Percentiles rank a stretch among this genome's conserved stretches.
Conservation (phyloP, 2,888 invertebrate genomes). For the Rotaria socialis region DNA sequence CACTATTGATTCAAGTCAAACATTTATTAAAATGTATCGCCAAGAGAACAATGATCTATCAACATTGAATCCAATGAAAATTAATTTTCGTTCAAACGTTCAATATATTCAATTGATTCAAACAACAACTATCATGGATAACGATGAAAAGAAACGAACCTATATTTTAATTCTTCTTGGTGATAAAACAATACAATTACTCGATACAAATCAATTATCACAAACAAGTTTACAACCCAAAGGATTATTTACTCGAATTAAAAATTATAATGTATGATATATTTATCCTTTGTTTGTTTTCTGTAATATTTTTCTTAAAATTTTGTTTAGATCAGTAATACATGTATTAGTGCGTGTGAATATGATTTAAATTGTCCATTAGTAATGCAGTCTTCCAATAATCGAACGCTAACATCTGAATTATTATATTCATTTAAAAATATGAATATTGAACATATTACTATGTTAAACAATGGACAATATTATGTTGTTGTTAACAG, state of each 20-base stretch:
- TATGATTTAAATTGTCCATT: not conserved
- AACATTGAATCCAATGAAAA: not conserved
- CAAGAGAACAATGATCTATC: not conserved
- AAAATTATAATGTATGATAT: not conserved
- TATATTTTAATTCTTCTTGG: not conserved
- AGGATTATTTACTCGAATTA: not conserved
- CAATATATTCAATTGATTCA: not conserved
- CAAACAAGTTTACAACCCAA: not conserved
- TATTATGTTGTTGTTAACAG: not conserved
- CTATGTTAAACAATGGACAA: not conserved
- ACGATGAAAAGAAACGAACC: not conserved
- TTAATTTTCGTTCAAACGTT: not conserved
- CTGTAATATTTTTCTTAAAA: too few relatives aligned
- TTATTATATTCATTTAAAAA: not conserved
- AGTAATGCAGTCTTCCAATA: not conserved
- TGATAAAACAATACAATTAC: not conserved
- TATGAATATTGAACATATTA: not conserved
- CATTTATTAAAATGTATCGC: not conserved
- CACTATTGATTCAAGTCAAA: not conserved
- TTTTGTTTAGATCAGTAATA: not conserved
- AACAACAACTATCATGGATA: not conserved
- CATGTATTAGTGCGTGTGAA: not conserved
- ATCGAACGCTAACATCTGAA: not conserved
- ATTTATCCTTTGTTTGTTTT: not conserved
- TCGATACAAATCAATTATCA: conserved; percentile 11